Conservation (phyloP, 2,888 invertebrate genomes). For the Synergus gifuensis region DNA sequence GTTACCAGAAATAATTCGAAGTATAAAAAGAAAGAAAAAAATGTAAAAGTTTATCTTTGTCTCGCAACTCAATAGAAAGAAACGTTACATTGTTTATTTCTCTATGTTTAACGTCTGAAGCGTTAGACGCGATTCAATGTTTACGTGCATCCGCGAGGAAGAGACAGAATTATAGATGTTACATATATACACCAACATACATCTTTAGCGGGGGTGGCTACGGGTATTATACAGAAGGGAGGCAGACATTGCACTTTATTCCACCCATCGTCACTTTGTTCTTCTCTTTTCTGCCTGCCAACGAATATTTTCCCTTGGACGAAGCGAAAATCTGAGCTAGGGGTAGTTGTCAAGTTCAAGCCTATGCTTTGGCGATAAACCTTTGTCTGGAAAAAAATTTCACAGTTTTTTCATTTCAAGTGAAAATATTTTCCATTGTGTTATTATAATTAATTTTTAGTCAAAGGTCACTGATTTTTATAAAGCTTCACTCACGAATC, state of each 20-base stretch:
- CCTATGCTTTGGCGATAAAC: background rate
- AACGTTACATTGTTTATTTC: slow-evolving; percentile 24
- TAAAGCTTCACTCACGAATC: no score
- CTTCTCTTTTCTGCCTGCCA: background rate
- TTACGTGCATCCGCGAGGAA: slow-evolving; percentile 18
- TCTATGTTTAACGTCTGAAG: slow-evolving; percentile 37
- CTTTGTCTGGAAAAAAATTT: background rate
- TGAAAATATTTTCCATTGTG: background rate
- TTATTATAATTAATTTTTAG: background rate
- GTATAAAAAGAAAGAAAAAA: background rate
- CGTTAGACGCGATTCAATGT: background rate
- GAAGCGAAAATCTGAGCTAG: background rate
- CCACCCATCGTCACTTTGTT: slow-evolving; percentile 31
- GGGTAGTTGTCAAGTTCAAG: background rate
- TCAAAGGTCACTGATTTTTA: background rate
- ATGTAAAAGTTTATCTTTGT: background rate
- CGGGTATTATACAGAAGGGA: background rate
- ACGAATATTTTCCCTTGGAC: background rate
- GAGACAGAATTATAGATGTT: background rate
- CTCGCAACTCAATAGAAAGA: background rate
- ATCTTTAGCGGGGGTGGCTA: background rate
- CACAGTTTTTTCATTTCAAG: background rate
- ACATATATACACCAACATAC: background rate
- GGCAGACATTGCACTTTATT: slow-evolving; percentile 35
- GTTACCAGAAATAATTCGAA: background rate